A percentile compares a stretch with the other conserved stretches of the same genome.
phyloP scores from a whole-genome alignment of 1,140 invertebrate genomes.

The Cydia fagiglandana region DNA sequence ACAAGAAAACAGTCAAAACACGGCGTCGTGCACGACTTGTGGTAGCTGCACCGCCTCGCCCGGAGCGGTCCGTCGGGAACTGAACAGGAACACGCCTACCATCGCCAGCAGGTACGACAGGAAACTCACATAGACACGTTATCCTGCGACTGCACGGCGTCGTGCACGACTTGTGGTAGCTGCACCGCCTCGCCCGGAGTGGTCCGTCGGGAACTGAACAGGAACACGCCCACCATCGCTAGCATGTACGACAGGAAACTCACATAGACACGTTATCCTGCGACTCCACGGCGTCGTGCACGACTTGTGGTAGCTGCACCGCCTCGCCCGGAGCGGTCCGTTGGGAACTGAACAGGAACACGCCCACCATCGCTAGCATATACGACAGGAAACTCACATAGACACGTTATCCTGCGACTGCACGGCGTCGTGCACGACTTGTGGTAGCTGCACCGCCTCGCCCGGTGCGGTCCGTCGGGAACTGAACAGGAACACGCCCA shows the following conservation, averaged over 20 bases:
- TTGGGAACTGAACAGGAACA: conserved; percentile 83
- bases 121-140: no score
- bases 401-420: conserved; percentile 73
- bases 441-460: conserved; percentile 44
- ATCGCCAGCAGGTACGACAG: conserved; percentile 88
- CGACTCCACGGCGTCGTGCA: conserved; percentile 69
- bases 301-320: conserved; percentile 54
- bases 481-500: conserved; percentile 87
- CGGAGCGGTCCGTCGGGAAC: conserved; percentile 47
- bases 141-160: no score
- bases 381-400: conserved; percentile 77
- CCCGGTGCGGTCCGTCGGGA: conserved; percentile 43
- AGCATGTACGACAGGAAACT: conserved; percentile 87
- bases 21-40: conserved; percentile 66
- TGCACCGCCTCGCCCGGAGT: conserved; percentile 37
- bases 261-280: no score
- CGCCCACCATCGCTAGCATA: conserved; percentile 86
- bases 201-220: conserved; percentile 79
- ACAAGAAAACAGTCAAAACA: neutral
- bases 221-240: conserved; percentile 87
- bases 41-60: conserved; percentile 40
- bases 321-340: conserved; percentile 37
- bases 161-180: conserved; percentile 61
- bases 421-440: conserved; percentile 65
- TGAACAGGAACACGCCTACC: conserved; percentile 87